phyloP scores from a whole-genome alignment of 2,888 invertebrate species.

The Tridacna gigas region DNA sequence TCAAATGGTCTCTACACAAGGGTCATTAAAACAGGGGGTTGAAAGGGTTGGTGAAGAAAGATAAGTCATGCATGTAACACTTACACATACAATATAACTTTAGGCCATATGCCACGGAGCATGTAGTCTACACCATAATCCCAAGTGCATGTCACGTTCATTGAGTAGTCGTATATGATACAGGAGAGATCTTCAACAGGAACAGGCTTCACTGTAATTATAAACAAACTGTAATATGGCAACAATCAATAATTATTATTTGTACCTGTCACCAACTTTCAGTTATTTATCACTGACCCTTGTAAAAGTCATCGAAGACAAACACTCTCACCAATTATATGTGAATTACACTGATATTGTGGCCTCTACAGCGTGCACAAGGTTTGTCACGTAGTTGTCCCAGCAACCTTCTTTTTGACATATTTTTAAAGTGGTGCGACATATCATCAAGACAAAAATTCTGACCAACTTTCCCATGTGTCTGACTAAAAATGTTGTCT shows the following conservation, averaged over 20 bases:
- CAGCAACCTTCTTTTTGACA: no score
- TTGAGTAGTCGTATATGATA: not conserved
- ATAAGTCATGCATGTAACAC: not conserved
- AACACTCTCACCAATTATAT: no score
- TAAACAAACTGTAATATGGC: no score
- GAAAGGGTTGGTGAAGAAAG: not conserved
- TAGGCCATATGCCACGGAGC: not conserved
- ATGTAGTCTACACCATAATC: conserved; percentile 9
- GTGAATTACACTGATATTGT: no score
- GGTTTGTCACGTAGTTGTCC: no score
- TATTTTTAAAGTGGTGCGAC: not conserved
- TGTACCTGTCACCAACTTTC: no score
- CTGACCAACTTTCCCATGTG: not conserved
- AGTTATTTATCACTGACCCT: no score
- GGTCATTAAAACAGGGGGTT: not conserved
- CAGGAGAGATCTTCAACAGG: not conserved
- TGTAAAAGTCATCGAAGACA: no score
- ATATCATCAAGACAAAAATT: not conserved
- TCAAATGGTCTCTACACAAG: no score
- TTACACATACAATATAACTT: conserved; percentile 8
- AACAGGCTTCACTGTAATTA: conserved; percentile 1
- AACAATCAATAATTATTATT: no score
- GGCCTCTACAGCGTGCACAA: no score
- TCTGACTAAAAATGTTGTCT: not conserved
- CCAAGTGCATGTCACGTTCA: conserved; percentile 14